Conservation (phyloP, 1,140 invertebrate genomes). For the Dendrolimus punctatus region DNA sequence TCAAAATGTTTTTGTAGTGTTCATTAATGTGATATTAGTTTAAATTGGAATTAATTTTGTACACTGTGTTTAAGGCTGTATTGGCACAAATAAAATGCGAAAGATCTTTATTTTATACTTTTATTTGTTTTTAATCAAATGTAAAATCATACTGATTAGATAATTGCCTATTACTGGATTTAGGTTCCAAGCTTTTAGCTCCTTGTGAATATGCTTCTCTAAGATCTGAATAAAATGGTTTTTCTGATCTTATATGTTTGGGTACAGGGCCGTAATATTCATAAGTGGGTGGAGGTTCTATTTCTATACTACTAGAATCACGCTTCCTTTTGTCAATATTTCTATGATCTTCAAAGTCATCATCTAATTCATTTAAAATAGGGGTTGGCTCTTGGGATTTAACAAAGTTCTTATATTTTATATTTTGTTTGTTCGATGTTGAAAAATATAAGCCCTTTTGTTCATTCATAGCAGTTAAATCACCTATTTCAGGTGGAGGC, state of each 20-base stretch:
- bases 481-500: constrained; percentile 40
- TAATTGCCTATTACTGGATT: constrained; percentile 33
- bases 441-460: constrained; percentile 56
- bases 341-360: constrained; percentile 33
- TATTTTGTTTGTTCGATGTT: constrained; percentile 18
- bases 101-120: constrained; percentile 7
- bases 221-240: constrained; percentile 62
- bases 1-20: constrained; percentile 8
- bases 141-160: constrained; percentile 55
- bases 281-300: constrained; percentile 77
- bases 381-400: constrained; percentile 42
- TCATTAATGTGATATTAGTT: constrained; percentile 26
- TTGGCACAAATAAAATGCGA: constrained; percentile 15
- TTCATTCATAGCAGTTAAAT: constrained; percentile 25
- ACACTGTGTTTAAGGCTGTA: constrained; percentile 7
- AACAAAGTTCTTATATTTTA: constrained; percentile 56
- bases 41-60: constrained; percentile 16
- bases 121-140: constrained; percentile 37
- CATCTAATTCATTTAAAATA: constrained; percentile 67
- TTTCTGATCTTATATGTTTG: constrained; percentile 42
- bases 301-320: constrained; percentile 63
- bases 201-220: constrained; percentile 79
- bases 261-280: constrained; percentile 75
- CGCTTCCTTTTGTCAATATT: constrained; percentile 20
- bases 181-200: constrained; percentile 75